These are phyloP conservation scores for Pandion haliaetus DNA, from an alignment of 2,113 vertebrate genomes.

Conservation along the genomic window DNA sequence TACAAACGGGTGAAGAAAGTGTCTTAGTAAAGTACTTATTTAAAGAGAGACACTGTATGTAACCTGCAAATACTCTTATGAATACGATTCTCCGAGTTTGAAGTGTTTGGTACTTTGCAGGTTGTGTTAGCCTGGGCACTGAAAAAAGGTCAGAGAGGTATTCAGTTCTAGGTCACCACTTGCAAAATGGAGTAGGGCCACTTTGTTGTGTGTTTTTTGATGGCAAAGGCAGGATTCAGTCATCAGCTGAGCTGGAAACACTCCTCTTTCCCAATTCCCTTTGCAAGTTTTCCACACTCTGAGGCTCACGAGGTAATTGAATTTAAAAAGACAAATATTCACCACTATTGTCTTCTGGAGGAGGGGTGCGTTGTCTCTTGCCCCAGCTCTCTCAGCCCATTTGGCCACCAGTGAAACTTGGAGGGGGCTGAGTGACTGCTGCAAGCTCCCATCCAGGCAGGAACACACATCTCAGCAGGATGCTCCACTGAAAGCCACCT, in stretches of 20 bases:
- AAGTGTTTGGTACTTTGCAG: neutral
- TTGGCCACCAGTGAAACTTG: neutral
- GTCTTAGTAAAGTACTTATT: neutral
- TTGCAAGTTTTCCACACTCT: neutral
- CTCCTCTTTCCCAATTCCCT: neutral
- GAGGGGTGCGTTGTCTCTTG: neutral
- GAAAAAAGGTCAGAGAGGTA: neutral
- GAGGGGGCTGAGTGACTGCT: neutral
- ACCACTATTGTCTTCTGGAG: neutral
- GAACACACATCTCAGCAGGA: neutral
- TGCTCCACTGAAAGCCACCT: neutral
- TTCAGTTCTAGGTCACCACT: neutral
- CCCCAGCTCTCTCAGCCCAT: neutral
- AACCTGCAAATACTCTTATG: neutral
- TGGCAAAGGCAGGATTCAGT: neutral
- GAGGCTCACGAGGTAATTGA: neutral
- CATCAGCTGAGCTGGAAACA: neutral
- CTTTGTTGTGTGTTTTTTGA: neutral
- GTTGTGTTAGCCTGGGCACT: neutral
- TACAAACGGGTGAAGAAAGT: neutral
- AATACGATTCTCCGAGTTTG: neutral
- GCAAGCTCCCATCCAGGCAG: neutral
- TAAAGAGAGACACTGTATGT: neutral
- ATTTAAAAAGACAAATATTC: neutral
- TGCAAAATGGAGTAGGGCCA: neutral